phyloP scores from a whole-genome alignment of 2,888 invertebrate genomes.

The Lasioglossum vierecki region DNA sequence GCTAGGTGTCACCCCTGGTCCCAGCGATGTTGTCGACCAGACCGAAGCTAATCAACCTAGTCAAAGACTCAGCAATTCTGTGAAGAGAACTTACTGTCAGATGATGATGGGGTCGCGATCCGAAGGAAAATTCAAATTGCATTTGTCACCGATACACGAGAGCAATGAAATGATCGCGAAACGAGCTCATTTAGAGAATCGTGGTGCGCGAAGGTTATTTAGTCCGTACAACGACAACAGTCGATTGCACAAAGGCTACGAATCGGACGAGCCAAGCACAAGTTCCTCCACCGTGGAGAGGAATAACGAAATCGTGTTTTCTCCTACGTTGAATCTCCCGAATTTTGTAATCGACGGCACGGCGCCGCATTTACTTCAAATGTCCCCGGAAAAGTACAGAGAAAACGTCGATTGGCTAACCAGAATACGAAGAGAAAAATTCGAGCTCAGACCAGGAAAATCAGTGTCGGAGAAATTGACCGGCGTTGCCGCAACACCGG shows the following conservation, averaged over 20 bases:
- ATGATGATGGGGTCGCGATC: conserved; percentile 70
- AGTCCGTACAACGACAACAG: conserved; percentile 76
- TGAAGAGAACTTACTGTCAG: conserved; percentile 74
- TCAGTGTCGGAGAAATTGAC: conserved; percentile 74
- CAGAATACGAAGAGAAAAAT: conserved; percentile 86
- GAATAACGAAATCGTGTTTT: conserved; percentile 80
- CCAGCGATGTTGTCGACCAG: conserved; percentile 39
- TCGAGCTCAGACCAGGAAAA: conserved; percentile 74
- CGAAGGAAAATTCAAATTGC: conserved; percentile 73
- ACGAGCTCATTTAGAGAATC: conserved; percentile 82
- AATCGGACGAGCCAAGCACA: conserved; percentile 76
- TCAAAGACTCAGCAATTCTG: conserved; percentile 41
- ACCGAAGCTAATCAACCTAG: conserved; percentile 23
- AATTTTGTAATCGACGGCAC: conserved; percentile 91
- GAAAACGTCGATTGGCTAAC: conserved; percentile 91
- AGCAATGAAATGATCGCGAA: conserved; percentile 80
- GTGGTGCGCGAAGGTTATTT: conserved; percentile 85
- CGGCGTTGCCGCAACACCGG: conserved; percentile 69
- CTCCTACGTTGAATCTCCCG: conserved; percentile 90
- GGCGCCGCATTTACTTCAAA: conserved; percentile 89
- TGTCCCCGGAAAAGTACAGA: conserved; percentile 89
- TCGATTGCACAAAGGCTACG: conserved; percentile 60
- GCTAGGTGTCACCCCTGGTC: conserved; percentile 66
- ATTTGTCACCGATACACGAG: conserved; percentile 81
- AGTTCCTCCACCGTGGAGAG: conserved; percentile 63